A percentile compares a stretch with the other conserved stretches of the same genome.
These are phyloP conservation scores for Oreohelix idahoensis DNA, from an alignment of 1,140 invertebrate species.

Conservation along the genomic window DNA sequence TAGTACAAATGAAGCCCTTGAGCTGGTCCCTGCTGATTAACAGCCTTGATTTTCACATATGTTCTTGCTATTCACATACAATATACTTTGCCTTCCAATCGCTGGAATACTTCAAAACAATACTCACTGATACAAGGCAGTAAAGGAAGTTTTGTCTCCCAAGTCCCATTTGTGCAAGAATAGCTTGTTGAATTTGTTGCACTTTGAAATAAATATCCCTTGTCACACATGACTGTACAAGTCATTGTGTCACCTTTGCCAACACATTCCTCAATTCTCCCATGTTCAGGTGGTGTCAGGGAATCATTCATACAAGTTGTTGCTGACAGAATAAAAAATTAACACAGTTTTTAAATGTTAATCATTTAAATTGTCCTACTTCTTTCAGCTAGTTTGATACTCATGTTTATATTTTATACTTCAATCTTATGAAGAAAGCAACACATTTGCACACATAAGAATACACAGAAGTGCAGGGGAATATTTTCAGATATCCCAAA, in stretches of 20 bases:
- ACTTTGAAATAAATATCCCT: neutral
- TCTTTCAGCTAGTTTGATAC: no score
- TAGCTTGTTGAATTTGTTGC: neutral
- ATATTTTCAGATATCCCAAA: no score
- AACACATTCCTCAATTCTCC: conserved; percentile 1
- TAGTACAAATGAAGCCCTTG: no score
- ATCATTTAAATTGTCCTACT: no score
- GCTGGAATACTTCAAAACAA: neutral
- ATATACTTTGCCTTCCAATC: neutral
- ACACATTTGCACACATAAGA: no score
- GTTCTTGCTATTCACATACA: no score
- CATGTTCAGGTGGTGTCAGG: neutral
- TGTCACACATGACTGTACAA: neutral
- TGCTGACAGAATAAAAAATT: neutral
- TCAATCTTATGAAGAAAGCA: no score
- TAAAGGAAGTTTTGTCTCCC: neutral
- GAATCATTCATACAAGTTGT: neutral
- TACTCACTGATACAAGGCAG: conserved; percentile 6
- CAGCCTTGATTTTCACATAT: no score
- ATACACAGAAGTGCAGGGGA: no score
- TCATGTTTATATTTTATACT: no score
- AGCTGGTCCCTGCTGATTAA: no score
- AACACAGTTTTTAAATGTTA: no score
- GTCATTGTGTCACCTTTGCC: neutral
- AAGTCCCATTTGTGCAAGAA: neutral